Percentiles rank a stretch among this genome's conserved stretches.
phyloP scores from a whole-genome alignment of 1,140 invertebrate species.

The Brachionus angularis region DNA sequence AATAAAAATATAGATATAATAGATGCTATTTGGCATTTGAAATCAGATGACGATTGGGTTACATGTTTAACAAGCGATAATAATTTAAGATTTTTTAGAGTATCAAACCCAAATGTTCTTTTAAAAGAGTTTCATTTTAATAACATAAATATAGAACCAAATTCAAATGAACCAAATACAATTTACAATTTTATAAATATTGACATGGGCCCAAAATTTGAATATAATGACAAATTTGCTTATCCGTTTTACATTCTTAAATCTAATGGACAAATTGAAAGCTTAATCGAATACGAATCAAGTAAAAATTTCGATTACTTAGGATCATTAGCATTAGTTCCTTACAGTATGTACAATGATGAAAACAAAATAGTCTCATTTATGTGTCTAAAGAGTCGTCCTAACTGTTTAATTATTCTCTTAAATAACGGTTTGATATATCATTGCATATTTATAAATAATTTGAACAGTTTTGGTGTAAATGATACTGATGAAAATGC shows the following conservation, averaged over 20 bases:
- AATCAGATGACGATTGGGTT: background rate
- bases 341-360: background rate
- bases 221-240: background rate
- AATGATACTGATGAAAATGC: background rate
- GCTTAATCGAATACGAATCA: background rate
- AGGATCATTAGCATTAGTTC: background rate
- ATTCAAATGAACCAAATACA: background rate
- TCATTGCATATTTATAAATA: constrained; percentile 3
- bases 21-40: constrained; percentile 24
- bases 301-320: constrained; percentile 15
- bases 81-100: background rate
- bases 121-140: constrained; percentile 4
- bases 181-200: background rate
- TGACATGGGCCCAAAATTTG: constrained; percentile 18
- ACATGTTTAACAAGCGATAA: background rate
- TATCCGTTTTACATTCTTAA: constrained; percentile 14
- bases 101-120: background rate
- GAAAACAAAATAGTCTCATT: background rate
- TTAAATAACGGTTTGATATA: background rate
- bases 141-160: background rate
- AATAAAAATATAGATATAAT: background rate
- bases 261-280: background rate
- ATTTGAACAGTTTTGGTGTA: background rate
- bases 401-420: background rate
- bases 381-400: background rate